Percentiles rank a stretch among this genome's conserved stretches.
Evolutionary conservation across 2,888 invertebrate genomes (phyloP).

Genomic region (Erebia palarica): DNA sequence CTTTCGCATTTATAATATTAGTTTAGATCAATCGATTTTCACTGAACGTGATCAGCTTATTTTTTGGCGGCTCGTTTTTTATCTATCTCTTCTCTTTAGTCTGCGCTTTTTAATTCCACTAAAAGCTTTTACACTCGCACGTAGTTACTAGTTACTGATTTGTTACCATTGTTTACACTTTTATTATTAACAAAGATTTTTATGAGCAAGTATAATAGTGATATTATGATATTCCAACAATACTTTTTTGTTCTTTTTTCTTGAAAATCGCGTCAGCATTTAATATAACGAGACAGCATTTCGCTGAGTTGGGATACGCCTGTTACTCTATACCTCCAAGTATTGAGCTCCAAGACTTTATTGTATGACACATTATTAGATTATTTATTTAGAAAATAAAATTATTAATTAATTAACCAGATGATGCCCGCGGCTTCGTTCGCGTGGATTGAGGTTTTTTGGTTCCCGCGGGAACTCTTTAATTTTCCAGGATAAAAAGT

Average conservation of each 20-base stretch:
- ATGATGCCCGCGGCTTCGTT: too few relatives aligned
- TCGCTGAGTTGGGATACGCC: not conserved
- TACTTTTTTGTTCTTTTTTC: not conserved
- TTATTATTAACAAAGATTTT: conserved; percentile 26
- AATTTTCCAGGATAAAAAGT: too few relatives aligned
- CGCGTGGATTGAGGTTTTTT: too few relatives aligned
- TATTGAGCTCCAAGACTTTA: too few relatives aligned
- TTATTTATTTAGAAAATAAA: too few relatives aligned
- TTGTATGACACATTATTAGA: too few relatives aligned
- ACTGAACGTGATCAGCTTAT: not conserved
- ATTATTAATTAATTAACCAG: too few relatives aligned
- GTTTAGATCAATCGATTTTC: too few relatives aligned
- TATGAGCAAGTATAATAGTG: not conserved
- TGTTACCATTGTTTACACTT: conserved; percentile 25
- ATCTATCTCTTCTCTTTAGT: conserved; percentile 2
- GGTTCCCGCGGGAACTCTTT: too few relatives aligned
- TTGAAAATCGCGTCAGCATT: not conserved
- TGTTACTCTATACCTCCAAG: too few relatives aligned
- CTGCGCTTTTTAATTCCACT: conserved; percentile 28
- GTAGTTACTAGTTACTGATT: conserved; percentile 24
- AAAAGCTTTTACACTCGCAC: conserved; percentile 39
- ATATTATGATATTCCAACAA: conserved; percentile 7
- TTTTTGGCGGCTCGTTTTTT: not conserved
- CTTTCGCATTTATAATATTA: too few relatives aligned
- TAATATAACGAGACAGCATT: not conserved